phyloP scores from a whole-genome alignment of 2,113 vertebrate genomes.

The Pituophis catenifer region DNA sequence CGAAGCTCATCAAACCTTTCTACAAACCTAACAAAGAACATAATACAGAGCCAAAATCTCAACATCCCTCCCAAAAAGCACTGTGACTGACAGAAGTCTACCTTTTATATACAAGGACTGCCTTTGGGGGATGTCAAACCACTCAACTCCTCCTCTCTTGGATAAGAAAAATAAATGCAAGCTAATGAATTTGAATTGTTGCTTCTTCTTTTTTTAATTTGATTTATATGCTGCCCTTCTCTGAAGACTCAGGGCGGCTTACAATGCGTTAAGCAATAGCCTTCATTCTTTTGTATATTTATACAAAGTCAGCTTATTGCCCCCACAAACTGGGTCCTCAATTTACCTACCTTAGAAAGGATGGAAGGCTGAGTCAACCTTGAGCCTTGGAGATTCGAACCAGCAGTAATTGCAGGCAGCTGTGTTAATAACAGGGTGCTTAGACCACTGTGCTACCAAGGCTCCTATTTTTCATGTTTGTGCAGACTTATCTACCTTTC shows the following conservation, averaged over 20 bases:
- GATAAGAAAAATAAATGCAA: background rate
- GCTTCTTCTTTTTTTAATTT: background rate
- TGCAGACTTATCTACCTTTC: background rate
- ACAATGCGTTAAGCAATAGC: too few species aligned
- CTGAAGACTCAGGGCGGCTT: too few species aligned
- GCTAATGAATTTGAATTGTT: background rate
- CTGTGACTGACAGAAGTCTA: background rate
- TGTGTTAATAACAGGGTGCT: too few species aligned
- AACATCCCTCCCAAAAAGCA: background rate
- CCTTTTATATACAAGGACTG: background rate
- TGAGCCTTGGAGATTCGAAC: too few species aligned
- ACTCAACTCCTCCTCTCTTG: background rate
- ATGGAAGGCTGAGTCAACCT: too few species aligned
- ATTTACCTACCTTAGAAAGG: too few species aligned
- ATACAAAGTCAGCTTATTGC: too few species aligned
- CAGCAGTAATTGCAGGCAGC: too few species aligned
- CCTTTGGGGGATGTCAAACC: background rate
- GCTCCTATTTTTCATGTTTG: background rate
- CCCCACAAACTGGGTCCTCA: too few species aligned
- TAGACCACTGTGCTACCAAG: too few species aligned
- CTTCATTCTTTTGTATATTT: too few species aligned
- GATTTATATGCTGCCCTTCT: too few species aligned
- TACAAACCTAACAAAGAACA: background rate
- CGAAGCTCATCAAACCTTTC: background rate
- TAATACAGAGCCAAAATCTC: background rate